These are phyloP conservation scores for Pelmatolapia mariae DNA, from an alignment of 2,113 vertebrate species.

Conservation along the genomic window DNA sequence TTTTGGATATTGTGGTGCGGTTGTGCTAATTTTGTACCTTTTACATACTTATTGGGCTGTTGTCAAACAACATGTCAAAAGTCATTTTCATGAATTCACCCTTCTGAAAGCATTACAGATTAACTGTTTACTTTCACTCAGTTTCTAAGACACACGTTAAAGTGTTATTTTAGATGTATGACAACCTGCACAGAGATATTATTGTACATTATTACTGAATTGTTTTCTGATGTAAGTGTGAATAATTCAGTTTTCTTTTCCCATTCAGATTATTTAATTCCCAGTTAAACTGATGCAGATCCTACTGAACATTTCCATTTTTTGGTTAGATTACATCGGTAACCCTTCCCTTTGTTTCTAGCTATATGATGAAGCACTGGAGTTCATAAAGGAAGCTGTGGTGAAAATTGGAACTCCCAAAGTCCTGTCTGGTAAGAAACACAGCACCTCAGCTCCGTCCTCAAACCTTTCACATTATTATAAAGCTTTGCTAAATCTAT, in stretches of 20 bases:
- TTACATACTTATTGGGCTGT: not conserved
- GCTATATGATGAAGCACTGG: constrained; percentile 43
- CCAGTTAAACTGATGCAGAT: not conserved
- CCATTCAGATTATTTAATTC: not conserved
- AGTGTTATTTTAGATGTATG: not conserved
- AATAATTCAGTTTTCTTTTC: not conserved
- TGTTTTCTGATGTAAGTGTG: not conserved
- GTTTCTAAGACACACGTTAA: not conserved
- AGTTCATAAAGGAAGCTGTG: constrained; percentile 68
- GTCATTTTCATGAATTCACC: not conserved
- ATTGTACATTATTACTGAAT: not conserved
- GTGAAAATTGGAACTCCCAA: constrained; percentile 72
- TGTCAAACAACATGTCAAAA: not conserved
- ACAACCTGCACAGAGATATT: not conserved
- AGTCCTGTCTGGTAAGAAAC: constrained; percentile 72
- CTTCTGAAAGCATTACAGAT: not conserved
- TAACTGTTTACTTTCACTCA: not conserved
- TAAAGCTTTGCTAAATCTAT: not conserved
- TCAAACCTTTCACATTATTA: not conserved
- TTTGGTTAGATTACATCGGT: not conserved
- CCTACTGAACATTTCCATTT: rapidly evolving
- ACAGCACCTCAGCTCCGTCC: not conserved
- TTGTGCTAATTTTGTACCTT: not conserved
- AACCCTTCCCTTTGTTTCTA: not conserved
- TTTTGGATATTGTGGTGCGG: rapidly evolving